Conservation (phyloP, 2,888 invertebrate species). For the Spodoptera exigua region DNA sequence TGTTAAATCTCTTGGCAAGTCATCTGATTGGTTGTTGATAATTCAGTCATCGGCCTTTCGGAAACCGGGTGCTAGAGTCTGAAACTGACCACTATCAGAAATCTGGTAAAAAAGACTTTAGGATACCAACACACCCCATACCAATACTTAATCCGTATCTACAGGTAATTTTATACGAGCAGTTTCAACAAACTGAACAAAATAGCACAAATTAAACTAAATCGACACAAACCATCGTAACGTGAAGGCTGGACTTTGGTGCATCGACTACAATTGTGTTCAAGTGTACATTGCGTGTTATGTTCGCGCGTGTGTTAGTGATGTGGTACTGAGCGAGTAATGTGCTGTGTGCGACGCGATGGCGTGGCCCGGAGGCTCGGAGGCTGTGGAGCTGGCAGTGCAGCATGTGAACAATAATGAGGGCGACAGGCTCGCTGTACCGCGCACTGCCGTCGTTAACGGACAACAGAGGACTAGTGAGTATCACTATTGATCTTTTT, state of each 20-base stretch:
- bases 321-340: conserved; percentile 59
- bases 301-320: conserved; percentile 28
- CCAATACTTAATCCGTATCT: too few relatives aligned
- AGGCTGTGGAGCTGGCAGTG: conserved; percentile 78
- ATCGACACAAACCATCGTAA: conserved; percentile 21
- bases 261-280: conserved; percentile 54
- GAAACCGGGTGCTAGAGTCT: too few relatives aligned
- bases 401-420: conserved; percentile 57
- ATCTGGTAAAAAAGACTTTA: too few relatives aligned
- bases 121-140: too few relatives aligned
- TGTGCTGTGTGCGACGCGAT: conserved; percentile 63
- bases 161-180: background rate
- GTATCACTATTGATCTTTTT: too few relatives aligned
- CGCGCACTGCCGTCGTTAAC: conserved; percentile 63
- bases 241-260: conserved; percentile 57
- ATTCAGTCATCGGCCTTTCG: too few relatives aligned
- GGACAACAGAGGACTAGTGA: conserved; percentile 67
- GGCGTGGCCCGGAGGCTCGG: conserved; percentile 86
- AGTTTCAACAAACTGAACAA: conserved; percentile 13
- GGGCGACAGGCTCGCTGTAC: conserved; percentile 60
- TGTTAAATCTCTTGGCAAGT: too few relatives aligned
- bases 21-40: too few relatives aligned
- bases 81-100: too few relatives aligned
- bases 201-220: conserved; percentile 4
- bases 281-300: conserved; percentile 43